These are phyloP conservation scores for Balaeniceps rex DNA, from an alignment of 2,113 vertebrate genomes.

Conservation along the genomic window DNA sequence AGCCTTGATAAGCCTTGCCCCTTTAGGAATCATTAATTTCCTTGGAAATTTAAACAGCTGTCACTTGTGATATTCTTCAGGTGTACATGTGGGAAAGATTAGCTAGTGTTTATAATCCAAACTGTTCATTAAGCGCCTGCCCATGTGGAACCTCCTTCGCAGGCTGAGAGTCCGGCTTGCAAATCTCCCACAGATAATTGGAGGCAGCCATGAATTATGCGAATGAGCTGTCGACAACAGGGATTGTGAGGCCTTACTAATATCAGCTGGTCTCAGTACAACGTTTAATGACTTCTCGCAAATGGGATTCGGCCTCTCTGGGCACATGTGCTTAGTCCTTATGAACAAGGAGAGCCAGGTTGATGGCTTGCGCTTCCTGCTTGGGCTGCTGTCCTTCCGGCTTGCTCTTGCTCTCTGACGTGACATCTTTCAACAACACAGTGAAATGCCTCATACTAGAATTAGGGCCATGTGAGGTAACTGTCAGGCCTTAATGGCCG, in stretches of 20 bases:
- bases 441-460: neutral
- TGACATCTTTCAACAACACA: neutral
- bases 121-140: slow-evolving; percentile 78
- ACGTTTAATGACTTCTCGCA: slow-evolving; percentile 62
- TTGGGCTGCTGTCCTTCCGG: neutral
- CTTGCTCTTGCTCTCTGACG: neutral
- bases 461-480: neutral
- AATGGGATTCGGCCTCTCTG: neutral
- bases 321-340: neutral
- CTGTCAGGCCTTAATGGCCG: neutral
- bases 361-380: neutral
- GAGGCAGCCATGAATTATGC: slow-evolving; percentile 69
- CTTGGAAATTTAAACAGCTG: slow-evolving; percentile 84
- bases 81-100: slow-evolving; percentile 85
- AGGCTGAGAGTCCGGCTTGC: slow-evolving; percentile 19
- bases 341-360: neutral
- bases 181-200: slow-evolving; percentile 81
- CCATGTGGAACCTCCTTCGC: slow-evolving; percentile 72
- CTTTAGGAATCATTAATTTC: slow-evolving; percentile 82
- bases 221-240: slow-evolving; percentile 68
- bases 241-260: slow-evolving; percentile 72
- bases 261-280: slow-evolving; percentile 71
- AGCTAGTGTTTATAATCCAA: slow-evolving; percentile 80
- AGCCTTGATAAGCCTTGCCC: slow-evolving; percentile 75
- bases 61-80: slow-evolving; percentile 81